Percentiles rank a stretch among this genome's conserved stretches.
Conservation (phyloP, 2,888 invertebrate species). For the Bellardia bayeri region DNA sequence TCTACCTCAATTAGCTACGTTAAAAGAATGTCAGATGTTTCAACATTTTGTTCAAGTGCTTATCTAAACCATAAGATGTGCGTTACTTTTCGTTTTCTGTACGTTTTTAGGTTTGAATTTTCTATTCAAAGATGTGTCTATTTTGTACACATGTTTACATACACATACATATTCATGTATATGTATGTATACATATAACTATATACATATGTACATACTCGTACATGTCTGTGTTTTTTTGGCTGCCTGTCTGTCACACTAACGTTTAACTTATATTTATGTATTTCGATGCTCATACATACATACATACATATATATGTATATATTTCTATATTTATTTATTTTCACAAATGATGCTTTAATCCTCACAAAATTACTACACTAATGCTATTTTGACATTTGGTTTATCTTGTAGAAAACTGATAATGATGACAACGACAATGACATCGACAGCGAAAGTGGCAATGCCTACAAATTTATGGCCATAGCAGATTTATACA, state of each 20-base stretch:
- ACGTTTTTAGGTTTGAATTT: neutral
- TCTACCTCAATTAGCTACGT: neutral
- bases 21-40: neutral
- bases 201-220: no score
- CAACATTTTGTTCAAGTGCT: constrained; percentile 52
- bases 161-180: neutral
- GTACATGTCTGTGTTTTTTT: neutral
- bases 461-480: constrained; percentile 36
- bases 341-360: constrained; percentile 48
- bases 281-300: neutral
- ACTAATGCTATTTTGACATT: constrained; percentile 67
- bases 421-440: constrained; percentile 61
- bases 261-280: constrained; percentile 52
- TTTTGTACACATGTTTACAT: neutral
- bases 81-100: neutral
- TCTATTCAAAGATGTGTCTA: constrained; percentile 14
- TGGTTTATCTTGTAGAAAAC: constrained; percentile 63
- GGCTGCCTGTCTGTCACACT: constrained; percentile 41
- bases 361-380: constrained; percentile 66
- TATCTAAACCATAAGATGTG: constrained; percentile 46
- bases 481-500: neutral
- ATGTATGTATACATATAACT: no score
- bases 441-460: constrained; percentile 13
- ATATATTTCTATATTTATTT: neutral
- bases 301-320: neutral